Base-by-base conservation (phyloP, 2,888 invertebrate species). In the Hypena proboscidalis region DNA sequence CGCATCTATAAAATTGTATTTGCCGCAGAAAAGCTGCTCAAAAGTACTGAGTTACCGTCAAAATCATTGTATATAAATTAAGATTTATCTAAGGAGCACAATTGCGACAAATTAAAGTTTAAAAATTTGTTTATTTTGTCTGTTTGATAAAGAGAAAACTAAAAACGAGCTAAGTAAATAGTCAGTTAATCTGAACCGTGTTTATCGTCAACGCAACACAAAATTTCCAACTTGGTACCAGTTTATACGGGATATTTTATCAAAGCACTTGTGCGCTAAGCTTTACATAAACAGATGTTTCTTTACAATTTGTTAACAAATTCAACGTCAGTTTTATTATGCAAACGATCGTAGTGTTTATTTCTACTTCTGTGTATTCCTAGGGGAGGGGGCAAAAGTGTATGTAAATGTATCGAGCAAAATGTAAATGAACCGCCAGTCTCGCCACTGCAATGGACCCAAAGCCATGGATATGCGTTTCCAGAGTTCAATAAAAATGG, bases 331-430 rank as follows among this genome's bases (percentile, higher is more conserved):
- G n/a, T n/a, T n/a, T n/a, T n/a, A 77, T 81, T 80, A 82, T 81
- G 72, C 76, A 74, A 62, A 67, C 40, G 48, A 58, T 58, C 37
- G 64, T 62, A 54, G 62, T 65, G 69, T 74, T 74, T 67, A 74
- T 78, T 81, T 81, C 81, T 79, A 80, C 68, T 70, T 73, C 68
- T 68, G 61, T 60, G 65, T 70, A 66, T 70, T 71, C 62, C 67
- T 69, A 53, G 51, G 69, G 57, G 67, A 67, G 60, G 45, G 46
- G 45, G 67, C 65, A 67, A 69, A 75, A 73, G 70, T 65, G 69
- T 77, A 83, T 82, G 83, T 75, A 80, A 83, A 83, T 82, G 70
- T 75, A 73, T 73, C 69, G 72, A 60, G 70, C 53, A 65, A 65
- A 67, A 82, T 82, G 80, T 75, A 81, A 83, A 83, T 81, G 74